phyloP scores from a whole-genome alignment of 2,797 vertebrate genomes.

The Benthosema pterotum region DNA sequence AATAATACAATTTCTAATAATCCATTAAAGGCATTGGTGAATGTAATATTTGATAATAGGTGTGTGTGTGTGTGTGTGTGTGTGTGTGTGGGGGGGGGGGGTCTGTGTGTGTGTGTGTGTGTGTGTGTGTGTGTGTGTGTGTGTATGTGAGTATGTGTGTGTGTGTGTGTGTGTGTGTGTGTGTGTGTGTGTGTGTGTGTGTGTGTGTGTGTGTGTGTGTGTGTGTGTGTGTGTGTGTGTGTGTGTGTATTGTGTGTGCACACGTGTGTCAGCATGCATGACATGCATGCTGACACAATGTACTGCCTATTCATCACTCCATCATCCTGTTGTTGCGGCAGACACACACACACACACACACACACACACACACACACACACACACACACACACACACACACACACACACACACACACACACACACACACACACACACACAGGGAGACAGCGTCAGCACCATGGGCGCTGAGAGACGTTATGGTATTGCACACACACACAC shows the following conservation, averaged over 20 bases:
- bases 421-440: no score
- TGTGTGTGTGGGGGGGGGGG: no score
- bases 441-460: constrained; percentile 38
- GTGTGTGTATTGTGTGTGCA: not conserved
- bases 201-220: constrained; percentile 2
- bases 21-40: no score
- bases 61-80: no score
- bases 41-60: no score
- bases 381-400: not conserved
- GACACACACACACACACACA: constrained; percentile 11
- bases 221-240: constrained; percentile 2
- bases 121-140: not conserved
- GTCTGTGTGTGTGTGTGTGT: no score
- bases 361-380: not conserved
- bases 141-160: not conserved
- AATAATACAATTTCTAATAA: no score
- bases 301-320: constrained; percentile 23
- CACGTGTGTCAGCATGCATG: not conserved
- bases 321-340: constrained; percentile 62
- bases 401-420: constrained; percentile 11
- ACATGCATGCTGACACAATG: not conserved
- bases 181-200: constrained; percentile 14
- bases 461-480: no score
- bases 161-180: constrained; percentile 1
- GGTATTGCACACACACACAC: no score